Base-by-base conservation (phyloP, 2,113 vertebrate species). In the Proteles cristata region DNA sequence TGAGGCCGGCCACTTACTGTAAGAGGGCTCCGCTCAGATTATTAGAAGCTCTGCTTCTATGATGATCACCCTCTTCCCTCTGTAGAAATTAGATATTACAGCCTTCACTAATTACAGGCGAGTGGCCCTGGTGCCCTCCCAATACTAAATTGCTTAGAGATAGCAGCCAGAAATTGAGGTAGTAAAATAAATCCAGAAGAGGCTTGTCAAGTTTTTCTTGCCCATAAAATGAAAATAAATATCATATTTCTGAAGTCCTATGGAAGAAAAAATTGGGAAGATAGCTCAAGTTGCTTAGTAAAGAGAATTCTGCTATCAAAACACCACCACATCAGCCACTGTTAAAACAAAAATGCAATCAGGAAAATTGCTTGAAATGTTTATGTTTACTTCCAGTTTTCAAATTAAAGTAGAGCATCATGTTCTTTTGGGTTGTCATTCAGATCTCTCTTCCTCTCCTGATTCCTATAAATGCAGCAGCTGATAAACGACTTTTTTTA, bases 311-410 rank as follows among this genome's bases (percentile, higher is more conserved):
- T 92, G 58, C 88, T 86, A 84, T 95, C 66, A 89, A 96, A 95
- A 95, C 58, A 90, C 25, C 11, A 65, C 66, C 79, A 94, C 2
- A 21, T 50, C 83, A 97, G 90, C 48, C 35, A 66, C 79, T 16
- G 31, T 88, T 71, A 93, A 90, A 94, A 82, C 79, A 94, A 96
- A 96, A 97, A 89, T 73, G 65, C 68, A 89, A 97, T 96, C 94
- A 96, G 88, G 69, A 93, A 97, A 96, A 97, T 94, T 63, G 85
- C 90, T 95, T 74, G 68, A 87, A 94, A 87, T 93, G 94, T 97
- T 97, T 96, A 84, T 96, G 43, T 85, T 96, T 92, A 82, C 71
- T 98, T 94, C 43, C 39, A 88, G 90, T 93, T 80, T 97, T 97
- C 88, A 96, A 82, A 97, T 96, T 97, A 97, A 92, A 96, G 7